Evolutionary conservation across 2,113 vertebrate species (phyloP).

Genomic region (Paraplagusia blochii): DNA sequence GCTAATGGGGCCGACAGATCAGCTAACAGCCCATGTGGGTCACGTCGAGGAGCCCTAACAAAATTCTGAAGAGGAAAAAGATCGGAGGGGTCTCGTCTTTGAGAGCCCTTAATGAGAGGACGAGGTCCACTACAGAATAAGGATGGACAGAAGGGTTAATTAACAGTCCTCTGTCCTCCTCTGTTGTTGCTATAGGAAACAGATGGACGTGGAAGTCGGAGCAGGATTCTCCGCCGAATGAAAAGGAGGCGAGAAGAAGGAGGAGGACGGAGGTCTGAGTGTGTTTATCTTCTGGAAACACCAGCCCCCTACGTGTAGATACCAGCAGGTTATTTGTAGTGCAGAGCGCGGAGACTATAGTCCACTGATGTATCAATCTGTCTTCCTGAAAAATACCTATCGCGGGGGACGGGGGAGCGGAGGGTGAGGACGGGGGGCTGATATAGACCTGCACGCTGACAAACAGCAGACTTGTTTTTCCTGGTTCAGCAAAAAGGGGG

Average conservation of each 20-base stretch:
- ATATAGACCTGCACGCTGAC: slow-evolving; percentile 50
- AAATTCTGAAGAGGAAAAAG: background rate
- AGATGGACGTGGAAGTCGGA: background rate
- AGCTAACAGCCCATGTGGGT: background rate
- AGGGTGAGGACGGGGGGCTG: slow-evolving; percentile 22
- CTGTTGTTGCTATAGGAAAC: background rate
- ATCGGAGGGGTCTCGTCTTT: too few relatives aligned
- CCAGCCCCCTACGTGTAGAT: slow-evolving; percentile 33
- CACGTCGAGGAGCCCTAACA: background rate
- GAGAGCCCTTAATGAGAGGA: too few relatives aligned
- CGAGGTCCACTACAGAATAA: background rate
- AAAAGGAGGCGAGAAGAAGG: slow-evolving; percentile 5
- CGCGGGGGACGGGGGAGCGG: slow-evolving; percentile 8
- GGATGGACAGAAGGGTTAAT: background rate
- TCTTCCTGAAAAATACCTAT: slow-evolving; percentile 60
- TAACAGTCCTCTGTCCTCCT: background rate
- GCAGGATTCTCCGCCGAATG: background rate
- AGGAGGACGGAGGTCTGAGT: background rate
- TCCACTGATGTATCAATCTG: slow-evolving; percentile 47
- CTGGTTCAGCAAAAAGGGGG: slow-evolving; percentile 64
- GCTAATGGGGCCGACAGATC: background rate
- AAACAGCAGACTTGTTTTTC: slow-evolving; percentile 47
- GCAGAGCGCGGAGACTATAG: slow-evolving; percentile 28
- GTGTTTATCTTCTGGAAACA: slow-evolving; percentile 34
- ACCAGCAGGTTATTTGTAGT: slow-evolving; percentile 45